Percentiles rank a stretch among this genome's conserved stretches.
phyloP scores from a whole-genome alignment of 2,113 vertebrate genomes.

The Dipodomys stephensi region DNA sequence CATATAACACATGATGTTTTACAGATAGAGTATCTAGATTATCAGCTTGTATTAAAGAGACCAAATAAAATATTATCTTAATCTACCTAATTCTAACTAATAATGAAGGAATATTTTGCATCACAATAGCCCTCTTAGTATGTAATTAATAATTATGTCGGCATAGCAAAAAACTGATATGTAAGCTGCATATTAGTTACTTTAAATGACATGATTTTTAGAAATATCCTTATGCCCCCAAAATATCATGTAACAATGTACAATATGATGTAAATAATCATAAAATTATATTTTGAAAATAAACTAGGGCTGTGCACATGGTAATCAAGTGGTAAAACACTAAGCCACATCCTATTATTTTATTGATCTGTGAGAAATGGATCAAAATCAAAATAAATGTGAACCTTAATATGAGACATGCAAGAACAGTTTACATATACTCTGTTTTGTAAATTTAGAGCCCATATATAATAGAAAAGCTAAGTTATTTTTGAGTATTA shows the following conservation, averaged over 20 bases:
- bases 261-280: not conserved
- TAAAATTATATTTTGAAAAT: not conserved
- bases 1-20: not conserved
- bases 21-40: not conserved
- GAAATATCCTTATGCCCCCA: not conserved
- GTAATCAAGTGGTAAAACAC: not conserved
- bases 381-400: not conserved
- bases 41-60: not conserved
- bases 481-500: not conserved
- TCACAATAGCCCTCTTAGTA: not conserved
- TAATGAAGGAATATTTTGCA: not conserved
- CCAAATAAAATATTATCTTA: not conserved
- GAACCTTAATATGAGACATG: no score
- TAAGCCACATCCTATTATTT: not conserved
- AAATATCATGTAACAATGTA: not conserved
- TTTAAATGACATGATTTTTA: not conserved
- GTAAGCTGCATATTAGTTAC: not conserved
- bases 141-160: not conserved
- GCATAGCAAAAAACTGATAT: not conserved
- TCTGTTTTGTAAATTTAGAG: not conserved
- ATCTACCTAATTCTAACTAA: not conserved
- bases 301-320: not conserved
- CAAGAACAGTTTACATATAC: not conserved
- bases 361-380: not conserved
- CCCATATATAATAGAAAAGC: not conserved